Evolutionary conservation across 2,888 invertebrate genomes (phyloP).

Genomic region (Megamerina dolium): DNA sequence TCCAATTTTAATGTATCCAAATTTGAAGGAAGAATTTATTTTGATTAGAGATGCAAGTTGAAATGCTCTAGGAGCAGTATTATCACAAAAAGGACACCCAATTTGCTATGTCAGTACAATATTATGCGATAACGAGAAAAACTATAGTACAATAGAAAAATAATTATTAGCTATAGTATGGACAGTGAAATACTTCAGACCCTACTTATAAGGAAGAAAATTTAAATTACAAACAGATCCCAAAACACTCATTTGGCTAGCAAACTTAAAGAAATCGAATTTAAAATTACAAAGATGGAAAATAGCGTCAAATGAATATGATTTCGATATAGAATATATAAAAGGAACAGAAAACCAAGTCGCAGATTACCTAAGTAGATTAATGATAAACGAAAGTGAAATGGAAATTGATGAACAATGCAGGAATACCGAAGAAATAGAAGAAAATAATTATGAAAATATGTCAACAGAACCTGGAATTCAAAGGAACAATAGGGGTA

Average conservation of each 20-base stretch:
- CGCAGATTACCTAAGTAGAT: constrained; percentile 19
- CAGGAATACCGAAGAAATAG: constrained; percentile 3
- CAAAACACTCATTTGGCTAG: constrained; percentile 11
- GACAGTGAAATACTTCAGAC: constrained; percentile 17
- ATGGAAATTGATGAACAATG: constrained; percentile 4
- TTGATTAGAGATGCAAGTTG: constrained; percentile 18
- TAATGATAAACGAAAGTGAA: not conserved
- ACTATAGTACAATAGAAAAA: constrained; percentile 16
- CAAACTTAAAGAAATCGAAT: constrained; percentile 16
- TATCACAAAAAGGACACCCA: constrained; percentile 15
- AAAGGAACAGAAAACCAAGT: constrained; percentile 21
- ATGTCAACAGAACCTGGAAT: constrained; percentile 11
- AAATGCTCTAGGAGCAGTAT: constrained; percentile 16
- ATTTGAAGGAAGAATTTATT: constrained; percentile 18
- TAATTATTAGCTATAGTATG: constrained; percentile 15
- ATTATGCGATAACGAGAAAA: constrained; percentile 12
- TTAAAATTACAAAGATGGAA: constrained; percentile 14
- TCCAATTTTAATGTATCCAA: constrained; percentile 13
- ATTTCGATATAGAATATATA: too few relatives aligned
- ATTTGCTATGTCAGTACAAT: constrained; percentile 13
- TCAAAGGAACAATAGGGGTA: constrained; percentile 9
- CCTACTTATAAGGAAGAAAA: constrained; percentile 15
- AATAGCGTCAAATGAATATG: constrained; percentile 11
- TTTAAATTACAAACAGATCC: constrained; percentile 14
- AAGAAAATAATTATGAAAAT: constrained; percentile 2